phyloP scores from a whole-genome alignment of 1,140 invertebrate species.

The Caenorhabditis tropicalis region DNA sequence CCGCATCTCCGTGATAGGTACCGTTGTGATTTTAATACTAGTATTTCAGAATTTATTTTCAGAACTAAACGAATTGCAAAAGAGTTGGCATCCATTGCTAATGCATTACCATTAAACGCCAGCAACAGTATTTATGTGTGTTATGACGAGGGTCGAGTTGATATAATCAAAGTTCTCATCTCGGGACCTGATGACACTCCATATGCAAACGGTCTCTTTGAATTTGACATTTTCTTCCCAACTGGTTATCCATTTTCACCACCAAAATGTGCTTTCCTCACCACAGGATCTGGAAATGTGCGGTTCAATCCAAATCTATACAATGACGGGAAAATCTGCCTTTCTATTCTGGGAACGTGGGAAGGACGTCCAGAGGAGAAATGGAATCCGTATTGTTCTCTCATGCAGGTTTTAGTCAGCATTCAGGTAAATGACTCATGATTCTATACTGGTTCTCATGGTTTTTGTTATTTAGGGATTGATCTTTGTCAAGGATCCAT shows the following conservation, averaged over 20 bases:
- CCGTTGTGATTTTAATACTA: background rate
- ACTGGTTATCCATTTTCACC: slow-evolving; percentile 75
- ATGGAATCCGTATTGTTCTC: slow-evolving; percentile 95
- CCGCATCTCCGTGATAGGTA: slow-evolving; percentile 72
- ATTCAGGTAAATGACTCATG: slow-evolving; percentile 78
- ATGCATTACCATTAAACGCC: slow-evolving; percentile 88
- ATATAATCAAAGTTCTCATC: slow-evolving; percentile 75
- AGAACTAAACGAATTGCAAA: slow-evolving; percentile 72
- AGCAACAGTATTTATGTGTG: slow-evolving; percentile 94
- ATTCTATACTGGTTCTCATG: background rate
- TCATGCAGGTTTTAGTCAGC: slow-evolving; percentile 86
- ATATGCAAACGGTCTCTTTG: slow-evolving; percentile 77
- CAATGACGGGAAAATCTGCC: slow-evolving; percentile 77
- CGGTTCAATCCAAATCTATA: slow-evolving; percentile 78
- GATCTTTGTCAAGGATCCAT: slow-evolving; percentile 92
- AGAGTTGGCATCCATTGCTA: slow-evolving; percentile 92
- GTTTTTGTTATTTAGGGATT: slow-evolving; percentile 76
- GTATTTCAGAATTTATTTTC: background rate
- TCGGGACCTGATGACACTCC: slow-evolving; percentile 78
- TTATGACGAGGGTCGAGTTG: slow-evolving; percentile 87
- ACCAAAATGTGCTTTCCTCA: slow-evolving; percentile 77
- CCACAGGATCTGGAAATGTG: slow-evolving; percentile 77
- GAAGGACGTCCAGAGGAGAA: slow-evolving; percentile 97
- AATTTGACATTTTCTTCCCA: slow-evolving; percentile 75
- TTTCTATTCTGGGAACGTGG: slow-evolving; percentile 84